Evolutionary conservation across 1,140 invertebrate genomes (phyloP), one percentile per base, ranked within the genome.

Genomic region (Hyposmocoma kahamanoa): DNA sequence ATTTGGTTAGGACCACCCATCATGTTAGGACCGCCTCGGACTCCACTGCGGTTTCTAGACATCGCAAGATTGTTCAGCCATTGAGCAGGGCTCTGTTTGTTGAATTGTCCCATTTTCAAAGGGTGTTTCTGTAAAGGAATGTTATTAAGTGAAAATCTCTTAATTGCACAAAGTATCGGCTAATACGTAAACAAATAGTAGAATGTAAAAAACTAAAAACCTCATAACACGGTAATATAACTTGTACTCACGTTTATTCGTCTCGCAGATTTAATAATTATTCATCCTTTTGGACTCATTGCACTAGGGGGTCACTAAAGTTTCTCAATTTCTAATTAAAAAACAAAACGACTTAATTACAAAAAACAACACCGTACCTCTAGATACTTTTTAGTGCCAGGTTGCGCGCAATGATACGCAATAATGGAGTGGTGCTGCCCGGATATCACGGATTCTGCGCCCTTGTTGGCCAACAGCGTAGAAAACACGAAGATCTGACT

Each of bases 401-500:
- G 96, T 75, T 98, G 96, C 18, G 96, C 93, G 88, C 95, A 96
- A 80, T 98, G 97, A 86, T 94, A 99, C 2, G 95, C 94, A 54
- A 99, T 96, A 56, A 99, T 98, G 11, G 95, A 95, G 63, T 93
- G 91, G 80, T 92, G 97, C 57, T 97, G 93, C 11, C 96, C 95
- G 58, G 93, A 91, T 50, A 96, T 83, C 13, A 98, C 96, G 4
- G 95, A 91, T 65, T 98, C 97, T 1, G 97, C 96, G 10, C 96
- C 96, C 71, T 97, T 94, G 84, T 99, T 99, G 0, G 97, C 97
- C 73, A 98, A 80, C 56, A 91, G 87, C 0, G 97, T 98, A 9
- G 95, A 96, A 88, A 99, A 99, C 44, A 99, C 97, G 90, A 98
- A 99, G 70, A 99, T 97, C 84, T 98, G 97, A 88, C 95, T 98